Base-by-base conservation (phyloP, 2,797 vertebrate genomes). In the Tamandua tetradactyla region DNA sequence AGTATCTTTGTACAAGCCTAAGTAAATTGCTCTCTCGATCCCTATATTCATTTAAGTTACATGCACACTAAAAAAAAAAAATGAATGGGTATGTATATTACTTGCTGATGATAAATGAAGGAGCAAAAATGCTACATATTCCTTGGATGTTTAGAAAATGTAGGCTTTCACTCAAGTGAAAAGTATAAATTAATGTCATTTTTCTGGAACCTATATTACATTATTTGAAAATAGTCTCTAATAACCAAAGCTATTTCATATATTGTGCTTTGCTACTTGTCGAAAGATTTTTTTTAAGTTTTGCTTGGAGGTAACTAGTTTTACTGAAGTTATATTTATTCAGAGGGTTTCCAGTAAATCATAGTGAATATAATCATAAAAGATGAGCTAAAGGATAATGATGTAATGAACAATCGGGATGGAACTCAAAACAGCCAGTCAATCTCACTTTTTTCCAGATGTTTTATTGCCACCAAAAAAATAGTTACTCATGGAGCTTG, bases 21-120 rank as follows among this genome's bases (percentile, higher is more conserved):
- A 87, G 57, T 42, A 93, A 61, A 89, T 23, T 91, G 7, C 23
- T 87, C 2, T 96, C 68, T 74, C 20, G 59, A 37, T 14, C 66
- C n/a, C n/a, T n/a, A n/a, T n/a, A n/a, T n/a, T n/a, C n/a, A n/a
- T n/a, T n/a, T n/a, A n/a, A n/a, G n/a, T n/a, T n/a, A n/a, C n/a
- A n/a, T n/a, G n/a, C n/a, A n/a, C n/a, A n/a, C n/a, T n/a, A n/a
- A 15, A 55, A 64, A 62, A 64, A 66, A 49, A 93, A n/a, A n/a
- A n/a, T 66, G 76, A 94, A 84, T 91, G 79, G 3, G 11, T 66
- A 2, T 15, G 7, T 23, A 22, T 44, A 62, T 30, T 62, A 71
- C n/a, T 75, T 90, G 47, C 47, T 86, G 57, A 89, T 71, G 69
- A 82, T 61, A 35, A 90, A 71, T 42, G 37, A 93, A 74, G 40